Evolutionary conservation across 2,888 invertebrate genomes (phyloP).

Genomic region (Neria commutata): DNA sequence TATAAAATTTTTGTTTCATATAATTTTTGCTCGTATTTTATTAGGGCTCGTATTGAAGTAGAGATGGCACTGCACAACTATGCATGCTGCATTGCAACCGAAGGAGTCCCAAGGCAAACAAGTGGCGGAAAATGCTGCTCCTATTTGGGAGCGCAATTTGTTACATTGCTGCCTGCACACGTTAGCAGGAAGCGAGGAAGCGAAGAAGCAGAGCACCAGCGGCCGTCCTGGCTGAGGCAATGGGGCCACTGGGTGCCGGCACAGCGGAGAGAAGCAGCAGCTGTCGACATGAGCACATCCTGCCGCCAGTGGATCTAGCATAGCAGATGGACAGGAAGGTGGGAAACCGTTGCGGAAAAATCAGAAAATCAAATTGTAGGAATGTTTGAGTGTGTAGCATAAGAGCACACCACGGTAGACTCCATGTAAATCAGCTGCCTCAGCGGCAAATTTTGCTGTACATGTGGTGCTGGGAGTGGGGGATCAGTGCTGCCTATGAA

Average conservation of each 20-base stretch:
- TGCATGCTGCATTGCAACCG: not conserved
- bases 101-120: slow-evolving; percentile 5
- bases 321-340: too few species aligned
- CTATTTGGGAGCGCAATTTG: slow-evolving; percentile 30
- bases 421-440: not conserved
- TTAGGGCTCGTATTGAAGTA: too few species aligned
- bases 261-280: not conserved
- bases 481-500: slow-evolving; percentile 13
- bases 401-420: not conserved
- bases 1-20: too few species aligned
- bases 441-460: not conserved
- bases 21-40: too few species aligned
- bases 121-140: slow-evolving; percentile 26
- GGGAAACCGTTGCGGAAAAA: too few species aligned
- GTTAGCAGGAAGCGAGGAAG: slow-evolving; percentile 12
- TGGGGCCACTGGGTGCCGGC: not conserved
- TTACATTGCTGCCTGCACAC: slow-evolving; percentile 30
- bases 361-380: too few species aligned
- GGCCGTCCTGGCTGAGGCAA: not conserved
- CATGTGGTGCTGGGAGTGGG: slow-evolving; percentile 20
- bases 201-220: not conserved
- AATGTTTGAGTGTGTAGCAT: too few species aligned
- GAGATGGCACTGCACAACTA: too few species aligned
- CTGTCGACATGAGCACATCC: not conserved
- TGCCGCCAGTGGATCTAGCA: too few species aligned